Conservation (phyloP, 2,888 invertebrate species). For the Eristalinus sepulchralis region DNA sequence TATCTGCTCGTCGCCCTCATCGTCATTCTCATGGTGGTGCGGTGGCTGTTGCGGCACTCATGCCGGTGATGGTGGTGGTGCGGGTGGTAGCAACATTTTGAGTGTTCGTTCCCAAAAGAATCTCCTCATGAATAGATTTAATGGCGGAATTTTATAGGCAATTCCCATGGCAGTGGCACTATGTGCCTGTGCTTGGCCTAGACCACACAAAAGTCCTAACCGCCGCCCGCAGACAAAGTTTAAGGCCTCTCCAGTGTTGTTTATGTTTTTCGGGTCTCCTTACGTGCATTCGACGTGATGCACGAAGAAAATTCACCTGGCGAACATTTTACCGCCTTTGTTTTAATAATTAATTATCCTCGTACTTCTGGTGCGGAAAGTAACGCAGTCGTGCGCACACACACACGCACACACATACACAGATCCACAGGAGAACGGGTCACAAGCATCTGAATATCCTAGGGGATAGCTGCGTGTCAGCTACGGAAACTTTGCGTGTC, state of each 20-base stretch:
- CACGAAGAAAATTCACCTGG: slow-evolving; percentile 65
- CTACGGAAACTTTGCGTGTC: slow-evolving; percentile 69
- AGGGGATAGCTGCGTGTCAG: slow-evolving; percentile 42
- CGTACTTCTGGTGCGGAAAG: slow-evolving; percentile 57
- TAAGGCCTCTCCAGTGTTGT: slow-evolving; percentile 27
- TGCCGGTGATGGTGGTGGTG: not conserved
- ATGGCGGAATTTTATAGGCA: slow-evolving; percentile 66
- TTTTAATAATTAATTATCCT: slow-evolving; percentile 70
- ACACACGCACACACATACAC: not conserved
- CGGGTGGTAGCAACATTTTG: slow-evolving; percentile 43
- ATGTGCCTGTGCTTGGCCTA: slow-evolving; percentile 31
- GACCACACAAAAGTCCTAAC: slow-evolving; percentile 43
- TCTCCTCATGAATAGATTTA: slow-evolving; percentile 69
- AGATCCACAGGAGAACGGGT: not conserved
- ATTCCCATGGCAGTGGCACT: slow-evolving; percentile 22
- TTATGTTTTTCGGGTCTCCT: slow-evolving; percentile 2
- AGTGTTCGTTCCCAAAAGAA: slow-evolving; percentile 66
- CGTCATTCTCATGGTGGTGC: not conserved
- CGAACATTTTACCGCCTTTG: slow-evolving; percentile 69
- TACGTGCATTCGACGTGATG: slow-evolving; percentile 34
- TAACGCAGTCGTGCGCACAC: slow-evolving; percentile 16
- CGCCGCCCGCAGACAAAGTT: slow-evolving; percentile 27
- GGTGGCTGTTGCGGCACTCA: too few species aligned
- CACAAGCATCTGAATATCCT: slow-evolving; percentile 44
- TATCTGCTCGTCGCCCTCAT: not conserved